Evolutionary conservation across 2,113 vertebrate species (phyloP).

Genomic region (Aspiorhynchus laticeps): DNA sequence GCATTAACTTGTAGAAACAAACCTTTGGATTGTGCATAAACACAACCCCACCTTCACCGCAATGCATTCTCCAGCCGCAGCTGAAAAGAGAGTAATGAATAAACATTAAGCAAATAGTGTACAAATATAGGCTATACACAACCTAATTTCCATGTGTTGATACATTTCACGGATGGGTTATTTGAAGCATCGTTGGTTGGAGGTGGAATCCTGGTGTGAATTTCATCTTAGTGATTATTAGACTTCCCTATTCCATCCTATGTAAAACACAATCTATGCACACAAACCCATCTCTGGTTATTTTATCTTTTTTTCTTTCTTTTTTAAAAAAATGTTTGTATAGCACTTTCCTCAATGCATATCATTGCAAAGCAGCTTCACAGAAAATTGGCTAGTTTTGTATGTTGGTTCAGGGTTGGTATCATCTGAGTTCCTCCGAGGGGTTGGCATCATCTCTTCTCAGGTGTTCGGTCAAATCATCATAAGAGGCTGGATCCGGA

Average conservation of each 20-base stretch:
- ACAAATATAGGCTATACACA: slow-evolving; percentile 41
- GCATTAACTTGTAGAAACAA: slow-evolving; percentile 36
- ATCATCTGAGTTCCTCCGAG: no score
- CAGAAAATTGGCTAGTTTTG: no score
- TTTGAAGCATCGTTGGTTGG: slow-evolving; percentile 13
- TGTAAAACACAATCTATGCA: slow-evolving; percentile 24
- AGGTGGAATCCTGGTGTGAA: slow-evolving; percentile 43
- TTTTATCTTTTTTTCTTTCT: not conserved
- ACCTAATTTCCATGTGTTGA: slow-evolving; percentile 46
- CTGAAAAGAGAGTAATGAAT: slow-evolving; percentile 28
- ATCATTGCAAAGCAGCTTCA: no score
- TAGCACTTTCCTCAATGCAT: no score
- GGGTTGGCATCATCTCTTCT: not conserved
- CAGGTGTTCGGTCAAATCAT: not conserved
- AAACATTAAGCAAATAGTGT: slow-evolving; percentile 41
- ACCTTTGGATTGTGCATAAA: slow-evolving; percentile 21
- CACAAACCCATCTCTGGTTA: not conserved
- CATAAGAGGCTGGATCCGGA: no score
- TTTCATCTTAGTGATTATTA: slow-evolving; percentile 48
- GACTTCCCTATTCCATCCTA: not conserved
- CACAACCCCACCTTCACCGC: slow-evolving; percentile 8
- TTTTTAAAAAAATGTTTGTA: no score
- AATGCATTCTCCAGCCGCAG: slow-evolving; percentile 15
- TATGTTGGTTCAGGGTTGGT: no score
- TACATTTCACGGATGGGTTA: slow-evolving; percentile 46